phyloP scores from a whole-genome alignment of 1,140 invertebrate genomes.

The Camponotus pennsylvanicus region DNA sequence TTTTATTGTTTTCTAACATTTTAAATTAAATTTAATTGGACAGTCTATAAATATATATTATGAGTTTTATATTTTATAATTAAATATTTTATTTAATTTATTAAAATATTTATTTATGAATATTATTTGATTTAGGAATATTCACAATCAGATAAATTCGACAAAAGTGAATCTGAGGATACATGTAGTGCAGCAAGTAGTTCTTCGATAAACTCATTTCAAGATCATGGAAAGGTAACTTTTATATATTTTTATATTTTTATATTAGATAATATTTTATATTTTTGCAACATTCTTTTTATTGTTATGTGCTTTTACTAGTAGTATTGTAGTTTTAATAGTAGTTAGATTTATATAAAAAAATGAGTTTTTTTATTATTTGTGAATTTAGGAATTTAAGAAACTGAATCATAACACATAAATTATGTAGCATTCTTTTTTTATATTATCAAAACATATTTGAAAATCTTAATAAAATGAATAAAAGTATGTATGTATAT shows the following conservation, averaged over 20 bases:
- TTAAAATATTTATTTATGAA: constrained; percentile 3
- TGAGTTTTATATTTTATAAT: neutral
- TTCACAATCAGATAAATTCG: neutral
- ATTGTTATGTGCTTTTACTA: neutral
- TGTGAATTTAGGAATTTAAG: no score
- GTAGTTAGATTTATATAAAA: no score
- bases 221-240: neutral
- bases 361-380: no score
- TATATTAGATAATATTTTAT: neutral
- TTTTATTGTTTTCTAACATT: no score
- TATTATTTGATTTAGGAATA: constrained; percentile 7
- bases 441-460: neutral
- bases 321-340: no score
- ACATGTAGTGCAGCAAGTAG: neutral
- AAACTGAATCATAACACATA: no score
- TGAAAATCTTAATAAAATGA: neutral
- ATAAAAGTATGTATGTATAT: no score
- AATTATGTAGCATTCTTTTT: no score
- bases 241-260: no score
- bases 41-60: no score
- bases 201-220: neutral
- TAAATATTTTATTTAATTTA: neutral
- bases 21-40: neutral
- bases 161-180: neutral
- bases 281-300: neutral